phyloP scores from a whole-genome alignment of 30 jellyfish, hydroid and myxozoan species.

The Hydra vulgaris region DNA sequence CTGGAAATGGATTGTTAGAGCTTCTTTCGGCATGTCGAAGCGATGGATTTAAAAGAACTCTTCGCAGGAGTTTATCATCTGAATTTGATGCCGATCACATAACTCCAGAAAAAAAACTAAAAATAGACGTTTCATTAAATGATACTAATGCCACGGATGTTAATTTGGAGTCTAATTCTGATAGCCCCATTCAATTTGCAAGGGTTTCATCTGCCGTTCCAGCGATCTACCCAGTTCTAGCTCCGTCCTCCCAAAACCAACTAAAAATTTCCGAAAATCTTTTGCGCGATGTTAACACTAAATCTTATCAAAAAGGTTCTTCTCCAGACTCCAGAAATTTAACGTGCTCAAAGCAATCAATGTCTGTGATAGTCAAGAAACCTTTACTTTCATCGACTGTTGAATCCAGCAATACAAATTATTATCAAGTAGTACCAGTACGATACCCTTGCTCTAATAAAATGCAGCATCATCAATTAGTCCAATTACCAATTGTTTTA shows the following conservation, averaged over 20 bases:
- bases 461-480: neutral
- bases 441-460: neutral
- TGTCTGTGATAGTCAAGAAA: neutral
- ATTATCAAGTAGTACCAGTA: neutral
- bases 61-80: constrained; percentile 22
- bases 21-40: constrained; percentile 1
- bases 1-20: constrained; percentile 19
- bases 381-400: neutral
- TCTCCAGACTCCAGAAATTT: neutral
- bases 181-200: neutral
- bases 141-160: neutral
- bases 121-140: neutral
- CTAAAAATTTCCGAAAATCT: neutral
- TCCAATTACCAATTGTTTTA: neutral
- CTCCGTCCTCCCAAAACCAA: neutral
- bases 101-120: constrained; percentile 9
- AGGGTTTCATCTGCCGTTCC: neutral
- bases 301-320: neutral
- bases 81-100: constrained; percentile 3
- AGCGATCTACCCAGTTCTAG: neutral
- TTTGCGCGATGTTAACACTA: neutral
- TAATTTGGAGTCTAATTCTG: neutral
- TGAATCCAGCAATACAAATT: neutral
- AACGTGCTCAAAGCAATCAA: neutral
- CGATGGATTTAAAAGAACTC: constrained; percentile 4